Base-by-base conservation (phyloP, 2,888 invertebrate species). In the Lasioglossum pauxillum region DNA sequence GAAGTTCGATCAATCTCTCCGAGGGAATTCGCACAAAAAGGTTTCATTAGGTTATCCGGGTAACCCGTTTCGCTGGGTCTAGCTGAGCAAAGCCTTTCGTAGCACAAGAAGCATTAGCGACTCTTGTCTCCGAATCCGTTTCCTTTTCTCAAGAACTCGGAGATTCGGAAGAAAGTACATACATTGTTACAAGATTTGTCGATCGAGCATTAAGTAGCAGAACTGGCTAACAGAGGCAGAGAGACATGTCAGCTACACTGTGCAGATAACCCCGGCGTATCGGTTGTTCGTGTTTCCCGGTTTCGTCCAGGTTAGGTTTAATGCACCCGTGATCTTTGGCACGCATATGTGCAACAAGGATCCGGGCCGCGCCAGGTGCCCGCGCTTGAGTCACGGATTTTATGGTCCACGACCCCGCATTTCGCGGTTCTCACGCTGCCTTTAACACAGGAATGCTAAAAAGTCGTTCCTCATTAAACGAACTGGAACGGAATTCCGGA, bases 401-500 rank as follows among this genome's bases (percentile, higher is more conserved):
- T 90, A 90, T 88, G 89, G 89, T 85, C 88, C 91, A 84, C 89
- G 87, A 87, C 83, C 85, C 79, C 74, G 84, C 90, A 85, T 91
- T 90, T 90, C 87, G 90, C 91, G 88, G 90, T 90, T 90, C 90
- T 91, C 90, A 90, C 90, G 90, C 88, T 85, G 91, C 78, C 85
- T 85, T 80, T 83, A 82, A 87, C 86, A 75, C 73, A 82, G 90
- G 90, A 90, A 90, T 91, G 91, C 64, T 88, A 89, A 90, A 91
- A 91, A 86, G 89, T 89, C 91, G 86, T 90, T 91, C 85, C 90
- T 90, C 90, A 91, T 91, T 91, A 90, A 90, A 90, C 90, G 90
- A 90, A 89, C 90, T 90, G 90, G 90, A 90, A 90, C 90, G 90
- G 90, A 90, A 91, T 90, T 91, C 90, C 91, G 88, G 78, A 91